Evolutionary conservation across 2,797 vertebrate species (phyloP).

Genomic region (Pyrocephalus nanus): DNA sequence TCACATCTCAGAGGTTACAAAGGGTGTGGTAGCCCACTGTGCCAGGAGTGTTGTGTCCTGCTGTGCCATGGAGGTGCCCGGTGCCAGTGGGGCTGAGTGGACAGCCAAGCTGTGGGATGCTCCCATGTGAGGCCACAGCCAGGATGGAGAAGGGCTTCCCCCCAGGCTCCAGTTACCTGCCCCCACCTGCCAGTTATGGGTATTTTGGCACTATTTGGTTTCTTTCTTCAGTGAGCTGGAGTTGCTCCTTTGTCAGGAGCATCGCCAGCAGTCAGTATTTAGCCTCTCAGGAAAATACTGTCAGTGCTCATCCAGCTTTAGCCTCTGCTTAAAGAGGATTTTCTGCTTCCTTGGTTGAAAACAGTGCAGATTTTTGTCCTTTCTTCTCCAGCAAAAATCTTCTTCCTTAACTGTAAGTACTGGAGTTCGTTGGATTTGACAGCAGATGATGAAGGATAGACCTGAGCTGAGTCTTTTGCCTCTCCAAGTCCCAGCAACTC

Average conservation of each 20-base stretch:
- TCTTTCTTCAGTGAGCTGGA: background rate
- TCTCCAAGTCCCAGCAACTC: background rate
- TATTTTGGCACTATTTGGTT: rapidly evolving
- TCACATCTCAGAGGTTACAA: background rate
- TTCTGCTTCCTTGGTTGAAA: background rate
- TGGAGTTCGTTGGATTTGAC: background rate
- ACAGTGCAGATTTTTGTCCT: background rate
- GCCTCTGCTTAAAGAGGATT: background rate
- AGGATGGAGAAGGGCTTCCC: background rate
- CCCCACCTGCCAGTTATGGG: background rate
- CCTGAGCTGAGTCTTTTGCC: background rate
- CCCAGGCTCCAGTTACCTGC: background rate
- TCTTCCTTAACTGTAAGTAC: background rate
- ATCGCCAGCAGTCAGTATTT: background rate
- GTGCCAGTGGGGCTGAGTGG: rapidly evolving
- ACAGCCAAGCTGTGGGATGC: background rate
- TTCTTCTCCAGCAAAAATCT: background rate
- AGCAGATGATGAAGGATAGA: background rate
- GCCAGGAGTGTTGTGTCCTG: too few species aligned
- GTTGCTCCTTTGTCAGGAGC: rapidly evolving
- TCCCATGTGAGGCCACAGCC: rapidly evolving
- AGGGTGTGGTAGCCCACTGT: rapidly evolving
- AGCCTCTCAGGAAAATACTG: background rate
- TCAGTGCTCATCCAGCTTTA: background rate
- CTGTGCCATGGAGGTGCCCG: rapidly evolving